A percentile compares a stretch with the other conserved stretches of the same genome.
phyloP scores from a whole-genome alignment of 2,113 vertebrate genomes.

The Copsychus sechellarum region DNA sequence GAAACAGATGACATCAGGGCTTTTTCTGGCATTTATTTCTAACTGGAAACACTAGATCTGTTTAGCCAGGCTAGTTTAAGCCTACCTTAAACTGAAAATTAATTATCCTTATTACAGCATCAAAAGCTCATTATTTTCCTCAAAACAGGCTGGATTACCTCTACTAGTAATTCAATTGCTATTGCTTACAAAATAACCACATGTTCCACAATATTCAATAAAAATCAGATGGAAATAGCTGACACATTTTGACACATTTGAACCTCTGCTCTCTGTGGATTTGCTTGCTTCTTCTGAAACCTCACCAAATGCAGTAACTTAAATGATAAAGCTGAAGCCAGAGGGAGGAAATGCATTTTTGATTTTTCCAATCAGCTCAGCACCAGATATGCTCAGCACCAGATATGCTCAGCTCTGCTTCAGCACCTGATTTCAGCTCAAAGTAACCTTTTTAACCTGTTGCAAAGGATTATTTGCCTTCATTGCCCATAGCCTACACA shows the following conservation, averaged over 20 bases:
- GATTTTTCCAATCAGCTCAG: background rate
- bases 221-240: background rate
- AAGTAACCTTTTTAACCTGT: background rate
- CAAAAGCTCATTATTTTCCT: background rate
- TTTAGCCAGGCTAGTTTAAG: background rate
- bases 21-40: background rate
- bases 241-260: background rate
- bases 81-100: background rate
- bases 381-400: background rate
- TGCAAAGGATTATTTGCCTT: background rate
- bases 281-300: background rate
- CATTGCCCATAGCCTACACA: accelerated
- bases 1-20: background rate
- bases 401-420: background rate
- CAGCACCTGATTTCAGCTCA: background rate
- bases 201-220: background rate
- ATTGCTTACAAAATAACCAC: background rate
- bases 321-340: background rate
- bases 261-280: background rate
- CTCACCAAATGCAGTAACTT: background rate
- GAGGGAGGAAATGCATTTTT: background rate
- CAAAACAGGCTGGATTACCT: background rate
- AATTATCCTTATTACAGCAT: background rate
- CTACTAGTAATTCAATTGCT: background rate
- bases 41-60: background rate